Base-by-base conservation (phyloP, 2,888 invertebrate genomes). In the Rhogogaster chlorosoma region DNA sequence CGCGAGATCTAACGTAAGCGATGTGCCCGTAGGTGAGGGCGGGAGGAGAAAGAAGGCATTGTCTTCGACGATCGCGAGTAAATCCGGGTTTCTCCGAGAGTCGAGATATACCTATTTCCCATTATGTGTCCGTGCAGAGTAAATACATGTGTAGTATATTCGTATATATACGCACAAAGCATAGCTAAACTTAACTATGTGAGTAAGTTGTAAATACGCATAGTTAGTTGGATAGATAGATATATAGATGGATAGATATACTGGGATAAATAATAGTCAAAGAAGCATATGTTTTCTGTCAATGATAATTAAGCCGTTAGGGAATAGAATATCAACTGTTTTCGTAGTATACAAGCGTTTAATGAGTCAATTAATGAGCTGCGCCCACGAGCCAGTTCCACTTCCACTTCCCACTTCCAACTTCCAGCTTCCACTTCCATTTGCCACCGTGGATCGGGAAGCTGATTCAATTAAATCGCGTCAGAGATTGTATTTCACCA, bases 61-160 rank as follows among this genome's bases (percentile, higher is more conserved):
- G 80, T 80, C 80, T 32, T 80, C n/a, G 80, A n/a, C 57, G 80
- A 61, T 80, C n/a, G 80, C 57, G 80, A 80, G 80, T 80, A 61
- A 80, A 61, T 80, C 80, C 57, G 80, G 80, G 80, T 80, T 80
- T 80, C 80, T 61, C 61, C 80, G 61, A 80, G 29, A 61, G 57
- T 80, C 57, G 42, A 42, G 73, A 42, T 15, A 73, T 45, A 18
- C 9, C n/a, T 45, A 10, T 45, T n/a, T 18, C 15, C 29, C 29
- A 42, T 26, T 4, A 26, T 42, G 10, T 67, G 45, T 38, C 15
- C 15, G 42, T 73, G 22, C 22, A 12, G 18, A n/a, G 29, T 53
- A 49, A n/a, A 29, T 73, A 4, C 6, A 22, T 42, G 26, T 42
- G 22, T 26, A 36, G 32, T 36, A 42, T 53, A 38, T 0, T 5